Conservation (phyloP, 2,113 vertebrate genomes). For the Chaenogobius annularis region DNA sequence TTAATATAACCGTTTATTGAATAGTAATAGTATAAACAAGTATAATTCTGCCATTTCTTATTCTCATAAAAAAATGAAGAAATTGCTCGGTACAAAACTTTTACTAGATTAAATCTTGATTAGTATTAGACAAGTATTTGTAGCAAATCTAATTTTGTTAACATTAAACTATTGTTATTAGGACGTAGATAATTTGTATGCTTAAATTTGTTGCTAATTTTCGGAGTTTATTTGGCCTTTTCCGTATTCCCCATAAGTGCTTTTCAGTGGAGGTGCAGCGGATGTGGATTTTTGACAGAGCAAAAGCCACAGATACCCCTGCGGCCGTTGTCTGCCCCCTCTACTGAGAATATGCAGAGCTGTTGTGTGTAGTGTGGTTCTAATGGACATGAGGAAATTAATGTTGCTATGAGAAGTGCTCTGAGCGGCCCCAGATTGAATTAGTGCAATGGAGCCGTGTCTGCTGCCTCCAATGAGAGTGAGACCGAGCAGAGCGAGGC, state of each 20-base stretch:
- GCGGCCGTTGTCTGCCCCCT: slow-evolving; percentile 26
- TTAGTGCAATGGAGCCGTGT: slow-evolving; percentile 46
- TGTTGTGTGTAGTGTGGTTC: slow-evolving; percentile 39
- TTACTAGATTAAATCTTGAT: not conserved
- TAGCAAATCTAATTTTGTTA: not conserved
- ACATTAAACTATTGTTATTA: not conserved
- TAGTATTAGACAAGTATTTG: not conserved
- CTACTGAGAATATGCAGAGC: slow-evolving; percentile 38
- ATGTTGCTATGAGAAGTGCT: slow-evolving; percentile 56
- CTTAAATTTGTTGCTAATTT: slow-evolving; percentile 9
- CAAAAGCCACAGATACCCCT: slow-evolving; percentile 44
- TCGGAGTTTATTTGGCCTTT: slow-evolving; percentile 29
- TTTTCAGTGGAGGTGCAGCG: slow-evolving; percentile 26
- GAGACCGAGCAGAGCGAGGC: slow-evolving; percentile 45
- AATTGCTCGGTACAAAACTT: not conserved
- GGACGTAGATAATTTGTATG: not conserved
- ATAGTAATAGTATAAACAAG: not conserved
- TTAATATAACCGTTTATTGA: not conserved
- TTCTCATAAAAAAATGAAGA: too few species aligned
- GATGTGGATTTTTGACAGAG: slow-evolving; percentile 54
- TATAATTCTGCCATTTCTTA: not conserved
- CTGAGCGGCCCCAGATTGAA: slow-evolving; percentile 56
- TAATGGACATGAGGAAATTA: slow-evolving; percentile 67
- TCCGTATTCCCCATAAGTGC: slow-evolving; percentile 31
- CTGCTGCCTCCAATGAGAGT: slow-evolving; percentile 40